A percentile compares a stretch with the other conserved stretches of the same genome.
Conservation (phyloP, 2,888 invertebrate genomes). For the Branchellion lobata region DNA sequence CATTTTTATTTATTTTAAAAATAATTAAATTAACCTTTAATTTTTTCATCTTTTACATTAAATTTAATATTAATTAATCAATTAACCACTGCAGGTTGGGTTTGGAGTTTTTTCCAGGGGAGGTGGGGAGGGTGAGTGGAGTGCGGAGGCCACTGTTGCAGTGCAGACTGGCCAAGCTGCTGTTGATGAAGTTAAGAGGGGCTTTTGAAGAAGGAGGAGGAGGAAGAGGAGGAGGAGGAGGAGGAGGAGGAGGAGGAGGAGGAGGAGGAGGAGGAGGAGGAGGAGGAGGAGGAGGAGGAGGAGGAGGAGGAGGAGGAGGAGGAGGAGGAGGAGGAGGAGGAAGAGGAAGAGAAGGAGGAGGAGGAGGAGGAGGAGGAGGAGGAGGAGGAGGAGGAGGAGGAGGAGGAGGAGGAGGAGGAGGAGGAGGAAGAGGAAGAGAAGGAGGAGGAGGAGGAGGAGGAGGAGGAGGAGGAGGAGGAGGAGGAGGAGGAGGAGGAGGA, state of each 20-base stretch:
- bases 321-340: too few species aligned
- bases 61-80: too few species aligned
- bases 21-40: too few species aligned
- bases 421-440: neutral
- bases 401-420: neutral
- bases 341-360: too few species aligned
- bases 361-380: neutral
- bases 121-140: neutral
- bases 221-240: neutral
- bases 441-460: neutral
- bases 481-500: neutral
- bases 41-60: too few species aligned
- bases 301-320: too few species aligned
- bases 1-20: too few species aligned
- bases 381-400: neutral
- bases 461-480: neutral
- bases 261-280: neutral
- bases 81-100: neutral
- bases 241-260: neutral
- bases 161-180: conserved; percentile 32
- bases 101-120: neutral
- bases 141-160: neutral
- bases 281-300: neutral
- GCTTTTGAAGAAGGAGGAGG: neutral
- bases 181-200: neutral